Evolutionary conservation across 64 coral and sea anemone genomes (phyloP).

Genomic region (Platygyra sinensis): DNA sequence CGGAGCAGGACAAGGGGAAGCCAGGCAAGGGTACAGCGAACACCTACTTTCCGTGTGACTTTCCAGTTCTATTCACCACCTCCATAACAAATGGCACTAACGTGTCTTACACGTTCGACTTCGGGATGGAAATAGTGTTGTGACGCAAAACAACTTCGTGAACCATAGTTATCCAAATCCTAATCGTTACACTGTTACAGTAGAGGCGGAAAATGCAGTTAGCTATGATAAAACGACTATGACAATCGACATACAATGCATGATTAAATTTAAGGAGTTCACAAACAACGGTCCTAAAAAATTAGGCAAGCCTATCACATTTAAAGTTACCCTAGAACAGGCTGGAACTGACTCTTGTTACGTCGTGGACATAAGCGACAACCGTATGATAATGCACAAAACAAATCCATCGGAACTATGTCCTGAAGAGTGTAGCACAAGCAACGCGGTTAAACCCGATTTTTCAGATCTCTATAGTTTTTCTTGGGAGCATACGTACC

Average conservation of each 20-base stretch:
- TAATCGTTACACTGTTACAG: conserved; percentile 11
- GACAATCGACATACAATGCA: conserved; percentile 44
- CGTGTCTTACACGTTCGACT: conserved; percentile 60
- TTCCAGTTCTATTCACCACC: conserved; percentile 34
- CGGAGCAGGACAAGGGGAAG: conserved; percentile 49
- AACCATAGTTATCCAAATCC: conserved; percentile 41
- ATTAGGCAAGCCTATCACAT: conserved; percentile 36
- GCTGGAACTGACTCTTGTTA: conserved; percentile 71
- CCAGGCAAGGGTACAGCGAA: conserved; percentile 54
- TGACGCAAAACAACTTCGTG: conserved; percentile 28
- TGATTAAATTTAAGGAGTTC: conserved; percentile 30
- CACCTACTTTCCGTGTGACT: conserved; percentile 64
- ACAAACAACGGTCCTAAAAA: conserved; percentile 70
- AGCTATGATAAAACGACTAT: not conserved
- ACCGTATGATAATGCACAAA: not conserved
- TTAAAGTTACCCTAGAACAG: conserved; percentile 23
- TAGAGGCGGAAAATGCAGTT: conserved; percentile 63
- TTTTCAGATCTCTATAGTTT: not conserved
- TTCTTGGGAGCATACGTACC: not conserved
- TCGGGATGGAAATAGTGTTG: conserved; percentile 45
- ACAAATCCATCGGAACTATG: not conserved
- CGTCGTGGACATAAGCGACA: conserved; percentile 50
- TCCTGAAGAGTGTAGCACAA: not conserved
- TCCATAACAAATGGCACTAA: conserved; percentile 78
- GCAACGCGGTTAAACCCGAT: not conserved